These are phyloP conservation scores for Numenius phaeopus DNA, from an alignment of 2,797 vertebrate species.

Conservation along the genomic window DNA sequence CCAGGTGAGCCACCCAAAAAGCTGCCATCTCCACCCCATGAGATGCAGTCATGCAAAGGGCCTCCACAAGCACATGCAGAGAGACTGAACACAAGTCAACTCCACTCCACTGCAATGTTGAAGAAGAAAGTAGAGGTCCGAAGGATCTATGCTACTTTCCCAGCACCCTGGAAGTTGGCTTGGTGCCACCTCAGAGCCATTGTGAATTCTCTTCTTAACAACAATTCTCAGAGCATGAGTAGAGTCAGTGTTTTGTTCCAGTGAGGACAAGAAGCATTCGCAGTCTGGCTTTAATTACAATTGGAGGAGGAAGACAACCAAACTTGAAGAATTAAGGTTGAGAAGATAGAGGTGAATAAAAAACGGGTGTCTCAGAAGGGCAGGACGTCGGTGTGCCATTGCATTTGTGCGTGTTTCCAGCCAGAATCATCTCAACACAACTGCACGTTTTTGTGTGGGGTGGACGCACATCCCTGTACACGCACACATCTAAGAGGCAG, in stretches of 20 bases:
- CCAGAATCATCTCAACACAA: neutral
- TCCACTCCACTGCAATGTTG: rapidly evolving
- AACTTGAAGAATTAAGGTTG: neutral
- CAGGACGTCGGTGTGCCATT: neutral
- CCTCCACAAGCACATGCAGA: rapidly evolving
- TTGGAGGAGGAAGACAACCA: neutral
- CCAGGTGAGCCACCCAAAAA: neutral
- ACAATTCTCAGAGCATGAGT: neutral
- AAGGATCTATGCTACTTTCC: neutral
- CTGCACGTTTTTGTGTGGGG: neutral
- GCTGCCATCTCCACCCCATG: rapidly evolving
- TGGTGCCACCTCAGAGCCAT: neutral
- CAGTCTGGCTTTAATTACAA: neutral
- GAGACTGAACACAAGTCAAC: neutral
- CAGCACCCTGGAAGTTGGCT: neutral
- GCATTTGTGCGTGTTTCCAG: neutral
- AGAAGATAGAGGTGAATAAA: neutral
- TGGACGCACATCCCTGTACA: neutral
- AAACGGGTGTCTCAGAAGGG: neutral
- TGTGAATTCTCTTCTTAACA: neutral
- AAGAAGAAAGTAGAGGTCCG: neutral
- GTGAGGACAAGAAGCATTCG: neutral
- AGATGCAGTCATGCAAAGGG: neutral
- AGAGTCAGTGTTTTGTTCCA: neutral
- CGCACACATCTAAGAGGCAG: conserved; percentile 5